phyloP scores from a whole-genome alignment of 2,797 vertebrate species.

The Momotus momota region DNA sequence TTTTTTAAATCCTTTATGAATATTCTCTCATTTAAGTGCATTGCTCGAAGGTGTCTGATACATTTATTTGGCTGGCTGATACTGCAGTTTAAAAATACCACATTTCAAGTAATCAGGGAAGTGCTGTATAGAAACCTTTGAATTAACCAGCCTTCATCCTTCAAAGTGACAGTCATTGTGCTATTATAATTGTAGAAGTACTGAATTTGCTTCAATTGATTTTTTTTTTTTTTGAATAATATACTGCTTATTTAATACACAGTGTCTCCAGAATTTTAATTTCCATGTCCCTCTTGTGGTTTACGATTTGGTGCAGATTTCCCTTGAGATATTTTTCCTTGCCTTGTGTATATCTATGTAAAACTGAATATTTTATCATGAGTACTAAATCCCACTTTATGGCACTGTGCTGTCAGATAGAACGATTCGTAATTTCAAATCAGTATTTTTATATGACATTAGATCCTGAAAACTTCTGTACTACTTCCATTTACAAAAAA shows the following conservation, averaged over 20 bases:
- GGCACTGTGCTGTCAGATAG: neutral
- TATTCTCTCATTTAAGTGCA: slow-evolving; percentile 68
- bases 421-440: neutral
- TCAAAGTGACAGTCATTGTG: slow-evolving; percentile 67
- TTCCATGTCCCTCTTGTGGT: slow-evolving; percentile 28
- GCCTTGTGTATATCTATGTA: neutral
- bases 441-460: neutral
- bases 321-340: slow-evolving; percentile 39
- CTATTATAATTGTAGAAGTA: slow-evolving; percentile 56
- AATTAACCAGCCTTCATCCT: slow-evolving; percentile 62
- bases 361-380: neutral
- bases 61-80: slow-evolving; percentile 68
- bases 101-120: slow-evolving; percentile 53
- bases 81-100: slow-evolving; percentile 41
- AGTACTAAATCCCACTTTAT: slow-evolving; percentile 28
- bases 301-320: slow-evolving; percentile 51
- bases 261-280: slow-evolving; percentile 41
- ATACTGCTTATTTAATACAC: slow-evolving; percentile 26
- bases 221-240: slow-evolving; percentile 44
- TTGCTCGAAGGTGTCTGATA: slow-evolving; percentile 66
- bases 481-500: neutral
- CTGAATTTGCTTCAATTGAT: slow-evolving; percentile 44
- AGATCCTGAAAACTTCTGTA: slow-evolving; percentile 3
- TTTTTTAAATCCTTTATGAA: slow-evolving; percentile 67
- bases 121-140: slow-evolving; percentile 39